phyloP scores from a whole-genome alignment of 2,888 invertebrate species.

The Macrophya alboannulata region DNA sequence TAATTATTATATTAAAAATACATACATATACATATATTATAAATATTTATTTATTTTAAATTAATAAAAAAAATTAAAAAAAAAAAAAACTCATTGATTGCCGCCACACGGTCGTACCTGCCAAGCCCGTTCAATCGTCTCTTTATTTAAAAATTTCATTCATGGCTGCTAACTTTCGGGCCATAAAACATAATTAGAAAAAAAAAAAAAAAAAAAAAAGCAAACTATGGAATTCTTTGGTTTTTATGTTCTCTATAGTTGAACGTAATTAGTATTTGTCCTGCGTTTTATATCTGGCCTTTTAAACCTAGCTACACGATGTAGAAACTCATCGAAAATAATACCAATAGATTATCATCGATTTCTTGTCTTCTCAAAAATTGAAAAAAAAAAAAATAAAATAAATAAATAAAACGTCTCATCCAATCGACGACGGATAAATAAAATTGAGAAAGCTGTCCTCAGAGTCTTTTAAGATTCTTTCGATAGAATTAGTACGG shows the following conservation, averaged over 20 bases:
- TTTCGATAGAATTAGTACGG: conserved; percentile 25
- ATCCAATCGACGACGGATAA: not conserved
- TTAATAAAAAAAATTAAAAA: not conserved
- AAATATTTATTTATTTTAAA: not conserved
- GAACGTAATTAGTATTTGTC: not conserved
- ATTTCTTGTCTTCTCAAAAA: not conserved
- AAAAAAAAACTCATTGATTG: conserved; percentile 18
- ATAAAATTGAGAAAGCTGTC: not conserved
- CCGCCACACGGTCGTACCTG: conserved; percentile 38
- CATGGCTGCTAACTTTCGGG: not conserved
- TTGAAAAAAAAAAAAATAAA: not conserved
- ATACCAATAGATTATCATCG: too few relatives aligned
- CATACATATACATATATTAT: not conserved
- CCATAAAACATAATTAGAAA: not conserved
- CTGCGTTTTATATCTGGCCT: not conserved
- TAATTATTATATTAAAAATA: not conserved
- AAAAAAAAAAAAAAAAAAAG: not conserved
- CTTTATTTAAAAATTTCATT: not conserved
- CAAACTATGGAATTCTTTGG: conserved; percentile 37
- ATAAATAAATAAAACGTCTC: not conserved
- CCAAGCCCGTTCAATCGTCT: conserved; percentile 38
- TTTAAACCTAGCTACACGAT: not conserved
- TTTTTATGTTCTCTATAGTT: not conserved
- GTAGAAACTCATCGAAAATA: not conserved
- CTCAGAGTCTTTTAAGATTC: not conserved